Conservation (phyloP, 1,140 invertebrate genomes). For the Trichonephila clavipes region DNA sequence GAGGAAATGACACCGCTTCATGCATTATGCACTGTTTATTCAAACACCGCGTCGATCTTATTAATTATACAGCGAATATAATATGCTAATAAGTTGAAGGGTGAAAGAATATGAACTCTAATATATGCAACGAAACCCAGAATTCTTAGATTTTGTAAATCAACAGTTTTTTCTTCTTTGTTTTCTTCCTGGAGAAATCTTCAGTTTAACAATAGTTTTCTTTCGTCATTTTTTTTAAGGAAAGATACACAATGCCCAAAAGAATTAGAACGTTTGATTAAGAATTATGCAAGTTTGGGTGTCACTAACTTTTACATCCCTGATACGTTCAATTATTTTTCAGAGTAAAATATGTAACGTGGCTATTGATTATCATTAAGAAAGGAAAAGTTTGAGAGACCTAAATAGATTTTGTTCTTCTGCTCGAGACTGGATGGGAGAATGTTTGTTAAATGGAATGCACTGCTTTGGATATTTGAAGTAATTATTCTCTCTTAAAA, state of each 20-base stretch:
- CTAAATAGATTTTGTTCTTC: neutral
- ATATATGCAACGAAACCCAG: neutral
- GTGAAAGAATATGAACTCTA: constrained; percentile 42
- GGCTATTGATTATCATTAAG: constrained; percentile 26
- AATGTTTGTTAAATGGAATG: neutral
- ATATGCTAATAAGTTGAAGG: constrained; percentile 68
- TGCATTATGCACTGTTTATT: constrained; percentile 72
- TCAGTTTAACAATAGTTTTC: neutral
- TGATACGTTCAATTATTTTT: constrained; percentile 3
- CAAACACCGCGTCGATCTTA: constrained; percentile 48
- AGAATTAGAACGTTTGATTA: constrained; percentile 9
- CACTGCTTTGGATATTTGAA: neutral
- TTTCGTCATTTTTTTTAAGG: neutral
- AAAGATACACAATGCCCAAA: constrained; percentile 13
- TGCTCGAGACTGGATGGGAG: neutral
- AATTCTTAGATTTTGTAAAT: constrained; percentile 34
- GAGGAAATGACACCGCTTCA: constrained; percentile 61
- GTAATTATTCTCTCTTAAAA: neutral
- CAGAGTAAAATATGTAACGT: neutral
- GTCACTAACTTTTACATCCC: constrained; percentile 24
- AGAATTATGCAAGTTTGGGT: constrained; percentile 9
- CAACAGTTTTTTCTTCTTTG: neutral
- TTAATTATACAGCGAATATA: constrained; percentile 74
- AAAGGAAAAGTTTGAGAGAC: neutral
- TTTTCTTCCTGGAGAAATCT: constrained; percentile 23